Evolutionary conservation across 2,797 vertebrate species (phyloP).

Genomic region (Anas bahamensis): DNA sequence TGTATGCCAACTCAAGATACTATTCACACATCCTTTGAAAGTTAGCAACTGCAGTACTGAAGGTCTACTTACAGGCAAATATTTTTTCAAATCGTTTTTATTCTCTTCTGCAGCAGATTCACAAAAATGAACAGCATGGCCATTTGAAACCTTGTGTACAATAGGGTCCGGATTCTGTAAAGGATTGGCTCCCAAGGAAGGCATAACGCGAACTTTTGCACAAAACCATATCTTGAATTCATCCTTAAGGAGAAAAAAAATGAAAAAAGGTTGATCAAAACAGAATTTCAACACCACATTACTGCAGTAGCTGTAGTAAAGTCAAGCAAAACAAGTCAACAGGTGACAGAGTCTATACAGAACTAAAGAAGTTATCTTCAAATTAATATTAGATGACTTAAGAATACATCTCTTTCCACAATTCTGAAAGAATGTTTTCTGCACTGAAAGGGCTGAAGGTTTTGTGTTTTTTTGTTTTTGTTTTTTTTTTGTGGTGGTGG

Average conservation of each 20-base stretch:
- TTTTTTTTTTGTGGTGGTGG: background rate
- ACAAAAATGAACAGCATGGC: conserved; percentile 78
- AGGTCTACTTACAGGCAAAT: conserved; percentile 66
- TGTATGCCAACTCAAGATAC: background rate
- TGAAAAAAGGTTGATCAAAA: background rate
- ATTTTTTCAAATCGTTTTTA: conserved; percentile 79
- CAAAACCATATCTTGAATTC: conserved; percentile 97
- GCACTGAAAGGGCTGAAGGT: background rate
- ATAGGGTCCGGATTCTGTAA: conserved; percentile 85
- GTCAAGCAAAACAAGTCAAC: background rate
- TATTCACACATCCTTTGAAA: background rate
- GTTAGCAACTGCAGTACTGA: background rate
- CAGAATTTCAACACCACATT: background rate
- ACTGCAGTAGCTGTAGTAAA: background rate
- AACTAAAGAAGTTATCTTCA: background rate
- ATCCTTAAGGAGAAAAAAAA: conserved; percentile 79
- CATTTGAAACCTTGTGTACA: conserved; percentile 83
- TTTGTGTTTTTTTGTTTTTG: background rate
- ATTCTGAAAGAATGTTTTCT: background rate
- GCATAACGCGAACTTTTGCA: conserved; percentile 90
- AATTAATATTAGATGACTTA: background rate
- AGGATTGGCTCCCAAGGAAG: conserved; percentile 86
- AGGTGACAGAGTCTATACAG: background rate
- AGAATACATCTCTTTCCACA: background rate
- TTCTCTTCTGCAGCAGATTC: conserved; percentile 81